phyloP scores from a whole-genome alignment of 2,797 vertebrate species.

The Adelosebastes latens region DNA sequence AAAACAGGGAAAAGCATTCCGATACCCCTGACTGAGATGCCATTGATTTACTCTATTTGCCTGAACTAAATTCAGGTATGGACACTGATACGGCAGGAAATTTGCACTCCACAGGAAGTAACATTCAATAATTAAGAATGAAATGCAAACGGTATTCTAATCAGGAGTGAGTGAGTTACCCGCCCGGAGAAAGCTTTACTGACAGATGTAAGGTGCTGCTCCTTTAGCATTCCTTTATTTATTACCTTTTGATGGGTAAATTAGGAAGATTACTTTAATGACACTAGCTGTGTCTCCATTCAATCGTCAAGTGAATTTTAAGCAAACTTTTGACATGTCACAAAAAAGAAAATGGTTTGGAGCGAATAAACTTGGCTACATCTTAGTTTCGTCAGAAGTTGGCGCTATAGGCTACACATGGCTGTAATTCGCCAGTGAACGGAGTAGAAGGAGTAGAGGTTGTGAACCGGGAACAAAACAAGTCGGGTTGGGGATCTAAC shows the following conservation, averaged over 20 bases:
- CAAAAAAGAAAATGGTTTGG: no score
- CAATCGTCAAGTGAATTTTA: no score
- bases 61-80: conserved; percentile 45
- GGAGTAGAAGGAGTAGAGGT: no score
- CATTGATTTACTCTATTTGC: conserved; percentile 46
- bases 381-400: no score
- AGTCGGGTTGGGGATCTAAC: no score
- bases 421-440: no score
- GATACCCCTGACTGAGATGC: conserved; percentile 33
- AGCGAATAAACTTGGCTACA: no score
- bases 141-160: conserved; percentile 39
- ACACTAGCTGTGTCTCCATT: no score
- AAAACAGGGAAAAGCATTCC: conserved; percentile 25
- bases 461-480: no score
- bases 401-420: no score
- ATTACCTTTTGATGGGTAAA: neutral
- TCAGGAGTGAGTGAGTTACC: conserved; percentile 10
- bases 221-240: neutral
- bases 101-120: conserved; percentile 39
- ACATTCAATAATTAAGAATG: conserved; percentile 45
- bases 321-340: no score
- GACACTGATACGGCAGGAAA: conserved; percentile 39
- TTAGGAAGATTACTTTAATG: neutral
- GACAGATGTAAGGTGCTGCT: neutral
- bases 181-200: neutral